A percentile compares a stretch with the other conserved stretches of the same genome.
Evolutionary conservation across 2,797 vertebrate species (phyloP).

Genomic region (Fringilla coelebs): DNA sequence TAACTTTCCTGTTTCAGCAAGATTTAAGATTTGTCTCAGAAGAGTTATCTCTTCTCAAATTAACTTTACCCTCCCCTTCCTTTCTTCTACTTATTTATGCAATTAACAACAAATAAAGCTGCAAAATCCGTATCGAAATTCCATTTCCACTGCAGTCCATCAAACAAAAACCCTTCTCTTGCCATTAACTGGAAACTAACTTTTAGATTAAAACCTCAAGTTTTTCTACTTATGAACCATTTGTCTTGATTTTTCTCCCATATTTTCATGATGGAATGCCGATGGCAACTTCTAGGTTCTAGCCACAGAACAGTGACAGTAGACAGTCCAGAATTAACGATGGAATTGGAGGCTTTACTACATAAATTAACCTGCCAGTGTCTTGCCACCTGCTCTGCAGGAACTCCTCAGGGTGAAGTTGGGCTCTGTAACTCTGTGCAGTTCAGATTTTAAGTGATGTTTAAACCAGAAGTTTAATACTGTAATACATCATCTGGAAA

Average conservation of each 20-base stretch:
- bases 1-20: neutral
- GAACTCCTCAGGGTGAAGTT: neutral
- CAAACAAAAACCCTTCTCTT: neutral
- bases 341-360: neutral
- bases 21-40: slow-evolving; percentile 9
- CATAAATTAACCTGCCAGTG: neutral
- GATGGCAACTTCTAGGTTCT: neutral
- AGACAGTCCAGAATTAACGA: neutral
- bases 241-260: neutral
- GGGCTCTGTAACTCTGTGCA: neutral
- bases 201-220: neutral
- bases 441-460: neutral
- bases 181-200: neutral
- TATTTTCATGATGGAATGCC: neutral
- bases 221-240: neutral
- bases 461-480: slow-evolving; percentile 3
- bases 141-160: neutral
- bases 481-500: neutral
- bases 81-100: neutral
- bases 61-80: neutral
- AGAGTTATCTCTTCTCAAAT: slow-evolving; percentile 16
- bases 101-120: slow-evolving; percentile 4
- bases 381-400: neutral
- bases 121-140: neutral
- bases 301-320: neutral